These are phyloP conservation scores for Chrysogorgia sp. DNA, from an alignment of 92 coral and sea anemone genomes.

Conservation along the genomic window DNA sequence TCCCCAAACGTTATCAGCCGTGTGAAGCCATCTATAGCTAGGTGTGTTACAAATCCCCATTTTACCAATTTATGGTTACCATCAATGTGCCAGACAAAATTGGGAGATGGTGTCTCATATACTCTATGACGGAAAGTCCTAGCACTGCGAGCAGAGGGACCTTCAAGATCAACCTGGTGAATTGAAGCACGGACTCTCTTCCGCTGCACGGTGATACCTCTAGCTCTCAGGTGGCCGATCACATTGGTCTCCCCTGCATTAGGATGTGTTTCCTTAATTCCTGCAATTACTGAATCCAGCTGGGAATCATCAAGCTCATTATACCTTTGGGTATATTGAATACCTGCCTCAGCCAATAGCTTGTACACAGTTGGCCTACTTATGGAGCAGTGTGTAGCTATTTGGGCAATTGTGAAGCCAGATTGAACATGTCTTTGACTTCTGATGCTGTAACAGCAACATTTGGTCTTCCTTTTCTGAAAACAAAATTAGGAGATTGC, in stretches of 20 bases:
- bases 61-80: slow-evolving; percentile 40
- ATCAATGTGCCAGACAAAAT: slow-evolving; percentile 31
- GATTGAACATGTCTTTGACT: not conserved
- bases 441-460: not conserved
- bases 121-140: slow-evolving; percentile 18
- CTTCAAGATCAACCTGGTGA: slow-evolving; percentile 26
- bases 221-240: slow-evolving; percentile 13
- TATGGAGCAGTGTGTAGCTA: not conserved
- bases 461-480: slow-evolving; percentile 1
- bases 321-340: slow-evolving; percentile 23
- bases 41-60: slow-evolving; percentile 51
- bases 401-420: not conserved
- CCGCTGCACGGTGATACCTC: slow-evolving; percentile 12
- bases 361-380: slow-evolving; percentile 23
- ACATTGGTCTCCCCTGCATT: slow-evolving; percentile 10
- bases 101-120: slow-evolving; percentile 33
- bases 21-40: slow-evolving; percentile 46
- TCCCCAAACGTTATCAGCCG: slow-evolving; percentile 36
- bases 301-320: not conserved
- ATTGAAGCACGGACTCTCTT: not conserved
- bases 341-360: slow-evolving; percentile 31
- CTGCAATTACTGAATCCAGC: slow-evolving; percentile 11
- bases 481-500: not conserved
- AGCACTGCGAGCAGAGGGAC: slow-evolving; percentile 11
- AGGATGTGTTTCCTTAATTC: slow-evolving; percentile 15